phyloP scores from a whole-genome alignment of 2,797 vertebrate species.

The Dipus sagitta region DNA sequence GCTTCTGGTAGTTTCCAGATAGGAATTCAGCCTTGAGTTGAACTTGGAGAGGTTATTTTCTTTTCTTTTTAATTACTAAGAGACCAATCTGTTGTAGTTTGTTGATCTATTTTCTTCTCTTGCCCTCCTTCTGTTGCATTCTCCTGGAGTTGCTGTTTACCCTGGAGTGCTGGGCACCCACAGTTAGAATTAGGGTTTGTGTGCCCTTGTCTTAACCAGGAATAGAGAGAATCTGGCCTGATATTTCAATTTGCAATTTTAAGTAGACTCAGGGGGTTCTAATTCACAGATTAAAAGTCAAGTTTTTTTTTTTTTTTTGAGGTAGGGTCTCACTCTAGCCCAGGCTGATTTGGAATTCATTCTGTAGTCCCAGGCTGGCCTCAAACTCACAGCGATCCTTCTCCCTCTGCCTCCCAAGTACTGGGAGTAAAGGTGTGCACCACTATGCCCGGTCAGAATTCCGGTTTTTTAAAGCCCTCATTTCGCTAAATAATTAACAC shows the following conservation, averaged over 20 bases:
- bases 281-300: not conserved
- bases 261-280: not conserved
- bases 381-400: no score
- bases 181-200: slow-evolving; percentile 20
- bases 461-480: not conserved
- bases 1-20: slow-evolving; percentile 69
- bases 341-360: no score
- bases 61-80: slow-evolving; percentile 82
- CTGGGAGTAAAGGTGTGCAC: no score
- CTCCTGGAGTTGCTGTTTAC: slow-evolving; percentile 60
- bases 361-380: no score
- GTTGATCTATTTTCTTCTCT: slow-evolving; percentile 63
- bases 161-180: slow-evolving; percentile 61
- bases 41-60: slow-evolving; percentile 81
- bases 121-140: slow-evolving; percentile 57
- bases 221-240: slow-evolving; percentile 20
- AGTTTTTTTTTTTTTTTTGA: no score
- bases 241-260: slow-evolving; percentile 25
- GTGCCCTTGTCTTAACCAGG: slow-evolving; percentile 1
- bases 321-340: no score
- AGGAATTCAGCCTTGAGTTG: slow-evolving; percentile 85
- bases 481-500: not conserved
- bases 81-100: slow-evolving; percentile 56
- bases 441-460: no score
- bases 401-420: no score